Percentiles rank a stretch among this genome's conserved stretches.
Evolutionary conservation across 2,888 invertebrate species (phyloP).

Genomic region (Oligia fasciuncula): DNA sequence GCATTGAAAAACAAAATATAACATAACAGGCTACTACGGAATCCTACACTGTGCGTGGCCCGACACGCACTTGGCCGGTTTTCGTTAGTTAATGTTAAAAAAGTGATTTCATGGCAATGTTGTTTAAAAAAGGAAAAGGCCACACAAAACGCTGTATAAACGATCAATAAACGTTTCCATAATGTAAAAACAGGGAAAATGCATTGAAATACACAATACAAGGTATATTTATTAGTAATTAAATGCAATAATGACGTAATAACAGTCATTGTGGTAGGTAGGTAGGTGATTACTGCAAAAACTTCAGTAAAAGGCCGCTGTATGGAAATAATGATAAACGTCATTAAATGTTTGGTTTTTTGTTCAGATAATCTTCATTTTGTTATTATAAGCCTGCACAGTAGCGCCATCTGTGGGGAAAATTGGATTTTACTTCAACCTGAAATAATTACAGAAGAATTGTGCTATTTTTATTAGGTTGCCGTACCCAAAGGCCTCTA

Average conservation of each 20-base stretch:
- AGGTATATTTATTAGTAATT: slow-evolving; percentile 60
- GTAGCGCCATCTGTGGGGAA: background rate
- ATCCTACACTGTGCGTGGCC: too few species aligned
- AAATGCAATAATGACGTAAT: slow-evolving; percentile 61
- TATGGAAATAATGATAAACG: slow-evolving; percentile 48
- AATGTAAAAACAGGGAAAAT: slow-evolving; percentile 24
- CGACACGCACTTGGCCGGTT: too few species aligned
- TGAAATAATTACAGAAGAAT: slow-evolving; percentile 5
- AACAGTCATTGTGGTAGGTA: slow-evolving; percentile 40
- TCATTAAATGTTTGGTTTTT: slow-evolving; percentile 49
- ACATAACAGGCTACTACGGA: too few species aligned
- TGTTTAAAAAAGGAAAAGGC: slow-evolving; percentile 40
- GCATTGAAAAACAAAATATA: too few species aligned
- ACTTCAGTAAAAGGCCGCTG: slow-evolving; percentile 19
- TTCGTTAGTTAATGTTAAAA: too few species aligned
- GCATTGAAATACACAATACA: slow-evolving; percentile 38
- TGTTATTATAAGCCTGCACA: slow-evolving; percentile 30
- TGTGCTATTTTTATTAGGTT: background rate
- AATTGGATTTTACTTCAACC: slow-evolving; percentile 1
- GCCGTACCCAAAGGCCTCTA: background rate
- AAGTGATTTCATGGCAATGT: background rate
- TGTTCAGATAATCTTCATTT: slow-evolving; percentile 14
- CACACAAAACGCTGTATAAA: slow-evolving; percentile 32
- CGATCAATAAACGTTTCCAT: slow-evolving; percentile 24
- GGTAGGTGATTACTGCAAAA: slow-evolving; percentile 48